A percentile compares a stretch with the other conserved stretches of the same genome.
These are phyloP conservation scores for Tetragnatha versicolor DNA, from an alignment of 1,140 invertebrate species.

Conservation along the genomic window DNA sequence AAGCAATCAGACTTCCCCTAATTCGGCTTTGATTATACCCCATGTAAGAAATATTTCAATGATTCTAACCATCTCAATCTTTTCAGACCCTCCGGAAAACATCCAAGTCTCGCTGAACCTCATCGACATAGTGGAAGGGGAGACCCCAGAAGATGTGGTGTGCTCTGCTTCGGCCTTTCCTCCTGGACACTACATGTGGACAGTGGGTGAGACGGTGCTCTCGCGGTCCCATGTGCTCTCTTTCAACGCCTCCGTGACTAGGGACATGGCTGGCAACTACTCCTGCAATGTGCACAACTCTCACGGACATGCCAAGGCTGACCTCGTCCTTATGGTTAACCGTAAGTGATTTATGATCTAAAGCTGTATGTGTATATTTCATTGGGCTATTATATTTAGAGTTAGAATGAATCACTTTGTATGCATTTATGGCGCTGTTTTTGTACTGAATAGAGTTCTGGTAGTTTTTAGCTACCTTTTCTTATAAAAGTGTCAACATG, in stretches of 20 bases:
- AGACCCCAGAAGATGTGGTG: constrained; percentile 74
- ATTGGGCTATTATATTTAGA: too few species aligned
- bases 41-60: too few species aligned
- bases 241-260: constrained; percentile 69
- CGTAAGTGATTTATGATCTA: too few species aligned
- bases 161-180: constrained; percentile 80
- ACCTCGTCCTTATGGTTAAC: constrained; percentile 76
- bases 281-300: constrained; percentile 78
- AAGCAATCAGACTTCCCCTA: too few species aligned
- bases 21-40: too few species aligned
- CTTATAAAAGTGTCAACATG: too few species aligned
- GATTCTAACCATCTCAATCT: too few species aligned
- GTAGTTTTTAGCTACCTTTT: too few species aligned
- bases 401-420: too few species aligned
- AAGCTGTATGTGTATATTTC: too few species aligned
- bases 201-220: constrained; percentile 39
- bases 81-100: constrained; percentile 84
- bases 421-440: too few species aligned
- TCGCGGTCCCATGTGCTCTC: constrained; percentile 57
- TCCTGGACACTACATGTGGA: constrained; percentile 59
- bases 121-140: constrained; percentile 79
- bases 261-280: constrained; percentile 74
- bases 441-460: too few species aligned
- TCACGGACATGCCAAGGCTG: constrained; percentile 73
- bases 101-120: constrained; percentile 76